These are phyloP conservation scores for Drymodes brunneopygia DNA, from an alignment of 2,113 vertebrate genomes.

Conservation along the genomic window DNA sequence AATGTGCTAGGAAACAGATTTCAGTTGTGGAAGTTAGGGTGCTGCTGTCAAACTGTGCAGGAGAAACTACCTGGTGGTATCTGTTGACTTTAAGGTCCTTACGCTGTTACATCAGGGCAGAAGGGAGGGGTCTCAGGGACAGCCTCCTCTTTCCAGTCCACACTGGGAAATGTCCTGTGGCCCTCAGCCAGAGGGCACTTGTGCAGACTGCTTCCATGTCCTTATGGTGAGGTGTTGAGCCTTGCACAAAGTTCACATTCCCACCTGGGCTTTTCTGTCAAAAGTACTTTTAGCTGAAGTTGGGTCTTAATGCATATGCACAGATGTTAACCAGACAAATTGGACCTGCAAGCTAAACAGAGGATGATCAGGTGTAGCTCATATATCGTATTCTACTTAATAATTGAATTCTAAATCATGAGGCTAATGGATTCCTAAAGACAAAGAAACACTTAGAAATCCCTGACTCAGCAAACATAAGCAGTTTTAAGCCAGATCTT, in stretches of 20 bases:
- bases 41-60: neutral
- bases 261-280: neutral
- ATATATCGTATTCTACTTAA: neutral
- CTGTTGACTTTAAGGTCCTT: neutral
- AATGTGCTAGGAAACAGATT: neutral
- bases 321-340: neutral
- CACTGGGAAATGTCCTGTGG: neutral
- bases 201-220: neutral
- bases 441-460: neutral
- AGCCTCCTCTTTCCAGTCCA: neutral
- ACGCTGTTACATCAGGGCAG: neutral
- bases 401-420: neutral
- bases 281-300: neutral
- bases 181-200: neutral
- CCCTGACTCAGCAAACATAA: neutral
- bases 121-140: neutral
- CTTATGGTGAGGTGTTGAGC: neutral
- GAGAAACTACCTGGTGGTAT: neutral
- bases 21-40: neutral
- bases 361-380: neutral
- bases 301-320: neutral
- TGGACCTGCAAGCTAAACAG: neutral
- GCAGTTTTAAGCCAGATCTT: neutral
- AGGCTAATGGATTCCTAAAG: neutral
- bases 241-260: neutral